Evolutionary conservation across 2,113 vertebrate species (phyloP).

Genomic region (Sinocyclocheilus maitianheensis): DNA sequence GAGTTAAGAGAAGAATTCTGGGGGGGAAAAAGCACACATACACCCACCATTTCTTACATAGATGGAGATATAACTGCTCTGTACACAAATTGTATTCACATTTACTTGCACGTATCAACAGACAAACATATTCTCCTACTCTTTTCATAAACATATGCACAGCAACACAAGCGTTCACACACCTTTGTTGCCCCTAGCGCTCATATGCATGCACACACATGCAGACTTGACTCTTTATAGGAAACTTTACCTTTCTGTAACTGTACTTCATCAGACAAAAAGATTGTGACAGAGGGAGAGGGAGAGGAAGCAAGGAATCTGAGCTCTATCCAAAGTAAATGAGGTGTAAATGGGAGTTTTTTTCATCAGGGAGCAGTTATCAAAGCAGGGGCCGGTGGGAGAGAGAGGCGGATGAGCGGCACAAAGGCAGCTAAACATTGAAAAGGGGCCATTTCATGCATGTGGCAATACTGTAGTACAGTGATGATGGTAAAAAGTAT

Average conservation of each 20-base stretch:
- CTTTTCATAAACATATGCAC: conserved; percentile 21
- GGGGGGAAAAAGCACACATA: background rate
- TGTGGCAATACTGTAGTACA: background rate
- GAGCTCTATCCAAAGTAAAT: conserved; percentile 69
- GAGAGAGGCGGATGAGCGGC: background rate
- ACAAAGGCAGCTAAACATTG: background rate
- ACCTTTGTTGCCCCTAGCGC: conserved; percentile 5
- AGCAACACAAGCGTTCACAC: background rate
- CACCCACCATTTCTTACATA: background rate
- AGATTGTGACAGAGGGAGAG: conserved; percentile 40
- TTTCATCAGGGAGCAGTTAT: conserved; percentile 59
- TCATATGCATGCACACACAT: conserved; percentile 36
- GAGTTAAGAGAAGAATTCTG: background rate
- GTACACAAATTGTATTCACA: background rate
- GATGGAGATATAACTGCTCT: background rate
- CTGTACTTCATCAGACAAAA: conserved; percentile 44
- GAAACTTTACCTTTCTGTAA: conserved; percentile 47
- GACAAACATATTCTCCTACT: background rate
- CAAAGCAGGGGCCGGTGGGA: conserved; percentile 44
- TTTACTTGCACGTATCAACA: background rate
- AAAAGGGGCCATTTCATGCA: background rate
- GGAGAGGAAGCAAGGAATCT: conserved; percentile 55
- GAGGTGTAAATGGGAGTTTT: conserved; percentile 64
- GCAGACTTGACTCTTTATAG: conserved; percentile 20
- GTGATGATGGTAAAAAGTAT: background rate